These are phyloP conservation scores for Uria lomvia DNA, from an alignment of 2,113 vertebrate species.

Conservation along the genomic window DNA sequence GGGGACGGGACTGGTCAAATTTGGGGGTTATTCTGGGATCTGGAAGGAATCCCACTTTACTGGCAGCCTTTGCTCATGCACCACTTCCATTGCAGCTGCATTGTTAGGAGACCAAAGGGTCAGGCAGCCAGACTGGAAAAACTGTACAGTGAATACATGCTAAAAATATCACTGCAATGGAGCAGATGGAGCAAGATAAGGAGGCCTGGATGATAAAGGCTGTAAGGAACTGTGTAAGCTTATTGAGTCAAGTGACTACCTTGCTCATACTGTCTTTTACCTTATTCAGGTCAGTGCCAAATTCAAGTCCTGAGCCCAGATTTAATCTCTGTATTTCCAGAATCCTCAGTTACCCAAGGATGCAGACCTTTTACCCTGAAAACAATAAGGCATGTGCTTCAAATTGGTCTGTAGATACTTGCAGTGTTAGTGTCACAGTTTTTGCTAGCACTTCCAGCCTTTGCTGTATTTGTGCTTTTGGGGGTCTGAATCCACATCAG, in stretches of 20 bases:
- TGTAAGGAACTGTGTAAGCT: not conserved
- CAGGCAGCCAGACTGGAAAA: slow-evolving; percentile 55
- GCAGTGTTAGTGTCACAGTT: not conserved
- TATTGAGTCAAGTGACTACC: not conserved
- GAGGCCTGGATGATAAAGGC: slow-evolving; percentile 3
- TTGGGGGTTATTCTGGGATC: slow-evolving; percentile 40
- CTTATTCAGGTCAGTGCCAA: not conserved
- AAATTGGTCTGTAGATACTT: not conserved
- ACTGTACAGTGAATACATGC: not conserved
- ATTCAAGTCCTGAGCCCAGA: not conserved
- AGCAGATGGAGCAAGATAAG: slow-evolving; percentile 52
- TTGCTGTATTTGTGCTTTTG: not conserved
- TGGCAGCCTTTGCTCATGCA: slow-evolving; percentile 6
- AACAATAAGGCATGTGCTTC: not conserved
- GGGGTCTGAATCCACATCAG: not conserved
- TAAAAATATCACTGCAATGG: slow-evolving; percentile 52
- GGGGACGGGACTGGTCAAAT: slow-evolving; percentile 37
- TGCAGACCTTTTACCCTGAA: not conserved
- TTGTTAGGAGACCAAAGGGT: slow-evolving; percentile 37
- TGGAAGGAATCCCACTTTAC: slow-evolving; percentile 28
- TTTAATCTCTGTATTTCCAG: not conserved
- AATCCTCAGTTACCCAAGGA: not conserved
- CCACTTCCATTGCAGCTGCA: slow-evolving; percentile 31
- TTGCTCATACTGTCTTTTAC: not conserved
- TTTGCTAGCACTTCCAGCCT: not conserved